phyloP scores from a whole-genome alignment of 2,888 invertebrate genomes.

The Chydorus sphaericus region DNA sequence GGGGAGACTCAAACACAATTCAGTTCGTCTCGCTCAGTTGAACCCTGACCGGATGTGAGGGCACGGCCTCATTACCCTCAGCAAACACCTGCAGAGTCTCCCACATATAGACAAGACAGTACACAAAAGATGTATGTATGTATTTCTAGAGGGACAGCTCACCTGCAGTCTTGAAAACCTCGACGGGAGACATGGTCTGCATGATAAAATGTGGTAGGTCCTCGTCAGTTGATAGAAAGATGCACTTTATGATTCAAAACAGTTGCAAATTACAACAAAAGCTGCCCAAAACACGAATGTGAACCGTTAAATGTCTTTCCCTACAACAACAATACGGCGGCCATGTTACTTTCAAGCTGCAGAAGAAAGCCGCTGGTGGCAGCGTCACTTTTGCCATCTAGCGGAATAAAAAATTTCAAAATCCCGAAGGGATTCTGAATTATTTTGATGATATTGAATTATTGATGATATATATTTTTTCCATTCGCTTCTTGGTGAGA shows the following conservation, averaged over 20 bases:
- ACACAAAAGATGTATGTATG: no score
- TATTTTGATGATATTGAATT: no score
- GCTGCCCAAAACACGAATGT: background rate
- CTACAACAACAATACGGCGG: conserved; percentile 1
- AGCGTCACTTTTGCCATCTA: background rate
- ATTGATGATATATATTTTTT: no score
- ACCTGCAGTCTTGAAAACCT: conserved; percentile 11
- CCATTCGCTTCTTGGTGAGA: no score
- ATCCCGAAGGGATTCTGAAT: background rate
- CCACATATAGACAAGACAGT: no score
- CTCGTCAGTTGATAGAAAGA: no score
- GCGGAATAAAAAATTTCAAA: background rate
- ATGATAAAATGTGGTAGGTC: no score
- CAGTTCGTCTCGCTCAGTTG: no score
- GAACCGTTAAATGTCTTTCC: conserved; percentile 1
- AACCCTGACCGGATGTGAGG: no score
- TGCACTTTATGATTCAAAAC: background rate
- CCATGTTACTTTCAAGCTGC: background rate
- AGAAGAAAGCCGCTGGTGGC: no score
- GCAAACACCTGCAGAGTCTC: background rate
- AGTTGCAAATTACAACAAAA: background rate
- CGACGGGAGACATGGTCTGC: background rate
- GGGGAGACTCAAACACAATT: no score
- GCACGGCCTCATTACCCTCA: background rate
- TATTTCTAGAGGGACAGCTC: background rate